phyloP scores from a whole-genome alignment of 2,797 vertebrate species.

The Potorous gilbertii region DNA sequence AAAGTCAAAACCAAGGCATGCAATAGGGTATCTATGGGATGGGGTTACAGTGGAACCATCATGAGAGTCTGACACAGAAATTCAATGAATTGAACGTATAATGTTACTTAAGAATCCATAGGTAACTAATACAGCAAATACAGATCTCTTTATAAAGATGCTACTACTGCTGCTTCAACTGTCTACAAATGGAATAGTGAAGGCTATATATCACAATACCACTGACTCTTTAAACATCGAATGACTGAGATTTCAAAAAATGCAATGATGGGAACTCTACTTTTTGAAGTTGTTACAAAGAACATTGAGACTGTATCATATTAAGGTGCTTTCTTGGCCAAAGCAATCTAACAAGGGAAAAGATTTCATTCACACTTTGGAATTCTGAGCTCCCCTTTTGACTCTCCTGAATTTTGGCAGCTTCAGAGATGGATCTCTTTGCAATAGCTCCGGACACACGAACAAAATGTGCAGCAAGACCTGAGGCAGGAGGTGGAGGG shows the following conservation, averaged over 20 bases:
- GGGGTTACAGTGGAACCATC: neutral
- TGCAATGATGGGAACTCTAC: neutral
- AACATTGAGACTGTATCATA: slow-evolving; percentile 31
- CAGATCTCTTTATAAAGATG: slow-evolving; percentile 24
- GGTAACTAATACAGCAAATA: neutral
- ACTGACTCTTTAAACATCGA: neutral
- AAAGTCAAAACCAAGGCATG: neutral
- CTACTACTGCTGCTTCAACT: neutral
- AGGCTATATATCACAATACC: neutral
- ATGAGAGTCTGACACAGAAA: neutral
- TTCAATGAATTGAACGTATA: neutral
- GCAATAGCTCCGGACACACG: neutral
- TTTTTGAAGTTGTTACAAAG: slow-evolving; percentile 50
- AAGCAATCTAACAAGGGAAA: slow-evolving; percentile 55
- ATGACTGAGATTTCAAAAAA: neutral
- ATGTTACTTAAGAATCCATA: slow-evolving; percentile 1
- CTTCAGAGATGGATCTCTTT: neutral
- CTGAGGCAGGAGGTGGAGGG: slow-evolving; percentile 6
- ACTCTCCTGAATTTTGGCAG: neutral
- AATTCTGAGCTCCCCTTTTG: neutral
- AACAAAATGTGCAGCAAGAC: neutral
- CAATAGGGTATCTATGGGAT: neutral
- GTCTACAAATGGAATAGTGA: neutral
- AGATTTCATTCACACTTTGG: neutral
- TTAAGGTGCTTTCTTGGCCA: slow-evolving; percentile 40